Evolutionary conservation across 2,797 vertebrate species (phyloP), one percentile per base, ranked within the genome.

Genomic region (Semaprochilodus insignis): DNA sequence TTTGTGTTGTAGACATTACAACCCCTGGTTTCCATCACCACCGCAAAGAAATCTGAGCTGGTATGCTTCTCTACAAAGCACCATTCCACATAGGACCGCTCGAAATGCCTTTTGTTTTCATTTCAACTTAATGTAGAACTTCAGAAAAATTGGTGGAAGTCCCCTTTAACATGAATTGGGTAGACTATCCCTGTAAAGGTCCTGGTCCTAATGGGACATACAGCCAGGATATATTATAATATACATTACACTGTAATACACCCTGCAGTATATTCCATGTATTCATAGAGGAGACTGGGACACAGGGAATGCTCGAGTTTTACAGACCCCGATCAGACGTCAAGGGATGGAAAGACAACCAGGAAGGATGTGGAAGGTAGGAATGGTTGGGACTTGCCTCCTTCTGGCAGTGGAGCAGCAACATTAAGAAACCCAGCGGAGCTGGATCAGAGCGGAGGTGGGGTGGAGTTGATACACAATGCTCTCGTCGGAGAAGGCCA

Each of bases 351-450:
- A 44, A 23, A 62, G 48, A 31, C 54, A 21, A 52, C 52, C 14
- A 55, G 48, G 81, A 62, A 78, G 60, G 57, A 73, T 34, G 87
- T 80, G 91, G 86, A 78, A 86, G 88, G 85, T 87, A 83, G 85
- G 80, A 80, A 74, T 67, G 48, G 76, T 83, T 71, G 90, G 87
- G 90, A 89, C 90, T 89, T 90, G 88, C 91, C 94, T 95, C 93
- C 92, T 92, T 93, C 94, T 95, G 95, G 95, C 95, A 95, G 95
- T 95, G 93, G 93, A 94, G 94, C 93, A 95, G 94, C 94, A 94
- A 88, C 94, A 94, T 92, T 91, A 92, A 91, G 94, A 90, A 93
- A 92, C 93, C 92, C 92, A 92, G 91, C 89, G 90, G 91, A 90
- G 90, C 89, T 89, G 91, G 91, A 88, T 91, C 92, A 81, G 88